Conservation (phyloP, 2,113 vertebrate genomes). For the Ascaphus truei region DNA sequence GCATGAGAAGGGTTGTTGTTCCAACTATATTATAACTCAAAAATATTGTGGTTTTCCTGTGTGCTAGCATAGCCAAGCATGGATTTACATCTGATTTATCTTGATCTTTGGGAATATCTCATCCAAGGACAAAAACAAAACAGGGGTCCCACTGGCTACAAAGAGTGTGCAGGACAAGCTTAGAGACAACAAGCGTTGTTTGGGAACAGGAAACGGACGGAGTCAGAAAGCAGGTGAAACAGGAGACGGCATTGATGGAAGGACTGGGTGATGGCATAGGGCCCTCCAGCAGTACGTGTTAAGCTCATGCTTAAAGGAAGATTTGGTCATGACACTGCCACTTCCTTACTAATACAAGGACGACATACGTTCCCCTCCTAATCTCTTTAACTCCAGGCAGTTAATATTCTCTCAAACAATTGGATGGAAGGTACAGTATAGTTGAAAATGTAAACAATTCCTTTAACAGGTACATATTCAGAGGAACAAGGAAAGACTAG, state of each 20-base stretch:
- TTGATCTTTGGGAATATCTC: slow-evolving; percentile 36
- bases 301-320: no score
- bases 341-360: no score
- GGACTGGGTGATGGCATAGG: neutral
- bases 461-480: no score
- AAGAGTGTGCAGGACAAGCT: slow-evolving; percentile 33
- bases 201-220: slow-evolving; percentile 4
- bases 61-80: slow-evolving; percentile 35
- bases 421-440: no score
- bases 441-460: no score
- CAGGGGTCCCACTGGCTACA: slow-evolving; percentile 44
- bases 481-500: no score
- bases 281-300: no score
- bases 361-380: no score
- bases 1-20: slow-evolving; percentile 46
- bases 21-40: slow-evolving; percentile 49
- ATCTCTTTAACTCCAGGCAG: no score
- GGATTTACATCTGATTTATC: slow-evolving; percentile 46
- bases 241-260: neutral
- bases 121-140: slow-evolving; percentile 34
- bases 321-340: no score
- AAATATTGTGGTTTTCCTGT: slow-evolving; percentile 55
- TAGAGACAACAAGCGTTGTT: slow-evolving; percentile 21
- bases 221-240: slow-evolving; percentile 8
- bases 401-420: slow-evolving; percentile 28